Conservation (phyloP, 1,140 invertebrate genomes). For the Muscidifurax raptorellus region DNA sequence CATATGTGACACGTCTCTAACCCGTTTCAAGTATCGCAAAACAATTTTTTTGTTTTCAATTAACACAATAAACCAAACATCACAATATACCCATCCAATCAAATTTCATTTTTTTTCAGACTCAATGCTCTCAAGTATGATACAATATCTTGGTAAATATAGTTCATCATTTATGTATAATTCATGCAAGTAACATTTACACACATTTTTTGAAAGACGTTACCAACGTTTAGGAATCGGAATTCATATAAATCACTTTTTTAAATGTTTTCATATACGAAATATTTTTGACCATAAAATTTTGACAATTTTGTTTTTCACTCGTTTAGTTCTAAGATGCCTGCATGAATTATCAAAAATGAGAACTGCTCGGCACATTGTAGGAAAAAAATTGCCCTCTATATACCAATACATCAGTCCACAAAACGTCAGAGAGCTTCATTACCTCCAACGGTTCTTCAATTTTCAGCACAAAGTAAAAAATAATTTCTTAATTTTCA, state of each 20-base stretch:
- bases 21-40: conserved; percentile 28
- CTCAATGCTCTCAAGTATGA: conserved; percentile 55
- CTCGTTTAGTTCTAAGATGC: conserved; percentile 7
- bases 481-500: conserved; percentile 48
- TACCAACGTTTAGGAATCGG: neutral
- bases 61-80: conserved; percentile 52
- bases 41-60: conserved; percentile 31
- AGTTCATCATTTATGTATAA: conserved; percentile 43
- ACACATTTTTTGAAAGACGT: conserved; percentile 37
- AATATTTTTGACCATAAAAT: neutral
- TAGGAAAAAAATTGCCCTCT: conserved; percentile 48
- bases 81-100: conserved; percentile 52
- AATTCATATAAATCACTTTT: conserved; percentile 14
- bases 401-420: conserved; percentile 52
- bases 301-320: neutral
- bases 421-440: conserved; percentile 45
- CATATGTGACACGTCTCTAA: conserved; percentile 23
- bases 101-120: conserved; percentile 51
- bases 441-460: conserved; percentile 36
- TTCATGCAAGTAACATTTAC: conserved; percentile 38
- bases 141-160: conserved; percentile 54
- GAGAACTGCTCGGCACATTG: conserved; percentile 48
- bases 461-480: conserved; percentile 47
- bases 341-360: conserved; percentile 47
- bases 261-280: neutral